Conservation (phyloP, 2,113 vertebrate genomes). For the Hippocampus barbouri region DNA sequence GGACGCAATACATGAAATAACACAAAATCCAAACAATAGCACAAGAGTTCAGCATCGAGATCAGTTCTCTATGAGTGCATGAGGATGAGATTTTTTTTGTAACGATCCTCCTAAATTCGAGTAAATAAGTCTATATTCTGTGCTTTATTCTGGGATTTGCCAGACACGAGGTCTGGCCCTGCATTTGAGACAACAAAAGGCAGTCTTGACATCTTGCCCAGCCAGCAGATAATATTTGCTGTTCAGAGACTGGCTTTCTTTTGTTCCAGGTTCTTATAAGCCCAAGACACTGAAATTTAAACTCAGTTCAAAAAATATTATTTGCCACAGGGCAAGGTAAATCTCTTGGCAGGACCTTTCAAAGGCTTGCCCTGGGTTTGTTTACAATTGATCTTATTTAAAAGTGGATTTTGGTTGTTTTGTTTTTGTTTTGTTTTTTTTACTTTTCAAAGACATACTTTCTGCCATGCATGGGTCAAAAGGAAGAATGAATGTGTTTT, state of each 20-base stretch:
- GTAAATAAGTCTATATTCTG: slow-evolving; percentile 65
- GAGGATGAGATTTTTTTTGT: slow-evolving; percentile 47
- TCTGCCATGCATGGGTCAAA: slow-evolving; percentile 71
- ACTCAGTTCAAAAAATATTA: slow-evolving; percentile 80
- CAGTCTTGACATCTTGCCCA: slow-evolving; percentile 79
- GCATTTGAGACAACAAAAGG: slow-evolving; percentile 76
- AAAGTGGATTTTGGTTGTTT: slow-evolving; percentile 71
- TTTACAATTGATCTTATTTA: slow-evolving; percentile 84
- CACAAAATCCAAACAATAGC: slow-evolving; percentile 1
- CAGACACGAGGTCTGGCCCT: slow-evolving; percentile 60
- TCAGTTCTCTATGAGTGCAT: slow-evolving; percentile 32
- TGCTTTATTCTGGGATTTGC: slow-evolving; percentile 72
- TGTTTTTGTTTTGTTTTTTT: slow-evolving; percentile 68
- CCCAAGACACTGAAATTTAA: slow-evolving; percentile 83
- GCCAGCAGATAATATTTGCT: slow-evolving; percentile 78
- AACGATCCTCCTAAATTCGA: slow-evolving; percentile 53
- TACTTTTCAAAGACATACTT: slow-evolving; percentile 75
- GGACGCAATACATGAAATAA: slow-evolving; percentile 10
- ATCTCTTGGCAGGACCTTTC: slow-evolving; percentile 78
- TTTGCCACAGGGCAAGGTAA: slow-evolving; percentile 81
- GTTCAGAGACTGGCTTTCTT: slow-evolving; percentile 76
- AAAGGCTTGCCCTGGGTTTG: slow-evolving; percentile 80
- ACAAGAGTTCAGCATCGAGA: slow-evolving; percentile 20
- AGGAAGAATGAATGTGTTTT: slow-evolving; percentile 65
- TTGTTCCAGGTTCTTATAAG: slow-evolving; percentile 78